These are phyloP conservation scores for Oreochromis mossambicus DNA, from an alignment of 2,797 vertebrate genomes.

Conservation along the genomic window DNA sequence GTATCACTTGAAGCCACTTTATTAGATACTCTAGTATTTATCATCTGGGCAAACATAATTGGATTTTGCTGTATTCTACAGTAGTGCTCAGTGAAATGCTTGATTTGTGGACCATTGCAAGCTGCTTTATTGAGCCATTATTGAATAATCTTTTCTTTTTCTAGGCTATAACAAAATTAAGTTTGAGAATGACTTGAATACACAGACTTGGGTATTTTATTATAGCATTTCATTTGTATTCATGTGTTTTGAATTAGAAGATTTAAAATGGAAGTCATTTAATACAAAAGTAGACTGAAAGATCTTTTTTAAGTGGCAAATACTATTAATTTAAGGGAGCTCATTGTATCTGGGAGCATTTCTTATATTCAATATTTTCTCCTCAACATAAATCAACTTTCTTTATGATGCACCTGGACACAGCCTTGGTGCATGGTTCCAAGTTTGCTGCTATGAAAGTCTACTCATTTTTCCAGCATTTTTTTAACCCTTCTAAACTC, in stretches of 20 bases:
- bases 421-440: not conserved
- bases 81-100: not conserved
- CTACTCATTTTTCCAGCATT: not conserved
- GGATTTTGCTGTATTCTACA: not conserved
- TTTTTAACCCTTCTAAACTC: not conserved
- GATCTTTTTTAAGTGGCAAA: not conserved
- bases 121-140: not conserved
- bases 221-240: not conserved
- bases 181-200: not conserved
- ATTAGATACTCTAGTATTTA: not conserved
- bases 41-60: conserved; percentile 7
- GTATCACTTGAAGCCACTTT: not conserved
- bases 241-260: not conserved
- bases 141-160: not conserved
- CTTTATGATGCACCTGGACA: not conserved
- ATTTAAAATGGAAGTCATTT: not conserved
- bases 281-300: not conserved
- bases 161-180: not conserved
- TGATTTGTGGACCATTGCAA: not conserved
- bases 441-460: rapidly evolving
- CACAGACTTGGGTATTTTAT: not conserved
- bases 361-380: not conserved
- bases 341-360: not conserved
- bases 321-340: not conserved
- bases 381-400: not conserved